Conservation (phyloP, 2,797 vertebrate genomes). For the Clarias pachynema region DNA sequence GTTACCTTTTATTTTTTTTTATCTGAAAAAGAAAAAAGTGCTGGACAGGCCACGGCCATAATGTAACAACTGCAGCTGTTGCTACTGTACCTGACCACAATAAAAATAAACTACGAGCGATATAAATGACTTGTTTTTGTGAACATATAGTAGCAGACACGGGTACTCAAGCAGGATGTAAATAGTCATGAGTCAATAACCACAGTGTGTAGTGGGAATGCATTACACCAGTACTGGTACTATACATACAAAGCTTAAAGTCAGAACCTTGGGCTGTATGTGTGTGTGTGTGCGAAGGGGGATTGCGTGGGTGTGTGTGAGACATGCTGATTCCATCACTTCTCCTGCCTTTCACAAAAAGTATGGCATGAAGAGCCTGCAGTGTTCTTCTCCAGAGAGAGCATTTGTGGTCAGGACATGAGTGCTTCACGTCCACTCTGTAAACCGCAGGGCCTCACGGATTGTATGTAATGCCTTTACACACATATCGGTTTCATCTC, state of each 20-base stretch:
- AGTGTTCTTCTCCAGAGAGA: slow-evolving; percentile 41
- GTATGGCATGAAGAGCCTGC: slow-evolving; percentile 34
- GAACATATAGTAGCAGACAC: not conserved
- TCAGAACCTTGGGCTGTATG: not conserved
- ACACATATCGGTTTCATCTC: slow-evolving; percentile 56
- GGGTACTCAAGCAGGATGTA: not conserved
- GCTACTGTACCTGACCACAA: not conserved
- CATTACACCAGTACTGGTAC: not conserved
- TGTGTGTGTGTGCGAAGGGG: not conserved
- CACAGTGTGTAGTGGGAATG: not conserved
- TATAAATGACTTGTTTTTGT: not conserved
- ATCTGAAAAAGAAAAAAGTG: not conserved
- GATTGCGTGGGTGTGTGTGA: not conserved
- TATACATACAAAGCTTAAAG: not conserved
- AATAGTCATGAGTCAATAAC: not conserved
- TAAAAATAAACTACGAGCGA: not conserved
- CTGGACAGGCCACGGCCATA: not conserved
- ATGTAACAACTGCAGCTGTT: not conserved
- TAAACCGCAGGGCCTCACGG: slow-evolving; percentile 53
- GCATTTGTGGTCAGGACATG: slow-evolving; percentile 45
- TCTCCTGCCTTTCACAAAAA: slow-evolving; percentile 40
- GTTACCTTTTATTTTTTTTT: not conserved
- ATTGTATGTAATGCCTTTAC: slow-evolving; percentile 47
- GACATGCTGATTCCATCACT: slow-evolving; percentile 39
- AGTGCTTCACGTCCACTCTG: slow-evolving; percentile 45